Evolutionary conservation across 2,797 vertebrate species (phyloP).

Genomic region (Xiphophorus birchmanni): DNA sequence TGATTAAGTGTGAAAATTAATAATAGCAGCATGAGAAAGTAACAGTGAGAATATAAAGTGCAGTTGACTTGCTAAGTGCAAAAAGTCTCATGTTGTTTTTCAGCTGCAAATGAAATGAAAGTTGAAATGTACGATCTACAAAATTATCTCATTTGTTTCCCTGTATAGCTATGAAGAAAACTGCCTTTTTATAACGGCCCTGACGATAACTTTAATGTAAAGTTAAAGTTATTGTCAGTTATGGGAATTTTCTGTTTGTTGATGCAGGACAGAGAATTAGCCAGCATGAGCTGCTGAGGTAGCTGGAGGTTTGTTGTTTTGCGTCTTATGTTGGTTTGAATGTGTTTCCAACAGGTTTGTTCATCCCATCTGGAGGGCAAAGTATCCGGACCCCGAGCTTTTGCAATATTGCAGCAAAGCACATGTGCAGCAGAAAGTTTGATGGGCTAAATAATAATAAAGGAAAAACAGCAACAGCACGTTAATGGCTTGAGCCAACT

Average conservation of each 20-base stretch:
- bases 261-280: no score
- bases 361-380: neutral
- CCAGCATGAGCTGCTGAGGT: no score
- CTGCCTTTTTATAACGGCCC: neutral
- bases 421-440: neutral
- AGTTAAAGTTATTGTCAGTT: no score
- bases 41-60: neutral
- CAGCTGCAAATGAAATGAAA: neutral
- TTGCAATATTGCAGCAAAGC: neutral
- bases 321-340: neutral
- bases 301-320: neutral
- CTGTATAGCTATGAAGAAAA: neutral
- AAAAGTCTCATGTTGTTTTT: neutral
- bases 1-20: no score
- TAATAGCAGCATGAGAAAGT: neutral
- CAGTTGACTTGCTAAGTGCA: neutral
- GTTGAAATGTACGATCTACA: neutral
- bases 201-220: no score
- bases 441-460: neutral
- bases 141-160: neutral
- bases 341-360: neutral
- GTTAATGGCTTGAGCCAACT: neutral
- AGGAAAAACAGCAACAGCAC: neutral
- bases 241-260: no score
- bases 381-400: neutral